Evolutionary conservation across 2,113 vertebrate genomes (phyloP).

Genomic region (Actinemys pallida): DNA sequence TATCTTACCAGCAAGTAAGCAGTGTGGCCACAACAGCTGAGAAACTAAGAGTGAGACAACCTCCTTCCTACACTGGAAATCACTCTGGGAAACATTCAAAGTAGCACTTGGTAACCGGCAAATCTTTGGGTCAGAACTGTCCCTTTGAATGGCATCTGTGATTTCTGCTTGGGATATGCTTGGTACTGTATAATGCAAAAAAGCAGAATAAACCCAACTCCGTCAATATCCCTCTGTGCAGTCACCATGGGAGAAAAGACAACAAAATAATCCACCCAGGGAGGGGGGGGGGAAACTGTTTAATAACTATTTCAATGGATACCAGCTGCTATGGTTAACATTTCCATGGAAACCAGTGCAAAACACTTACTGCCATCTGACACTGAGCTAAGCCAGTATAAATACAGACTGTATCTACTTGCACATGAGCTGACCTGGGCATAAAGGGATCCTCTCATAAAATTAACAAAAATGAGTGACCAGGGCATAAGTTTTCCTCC

Average conservation of each 20-base stretch:
- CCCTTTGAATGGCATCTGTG: neutral
- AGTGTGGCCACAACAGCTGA: neutral
- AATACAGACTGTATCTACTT: rapidly evolving
- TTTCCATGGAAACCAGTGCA: conserved; percentile 78
- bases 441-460: neutral
- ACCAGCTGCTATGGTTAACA: conserved; percentile 55
- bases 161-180: neutral
- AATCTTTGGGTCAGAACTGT: neutral
- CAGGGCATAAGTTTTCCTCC: neutral
- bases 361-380: conserved; percentile 41
- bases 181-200: neutral
- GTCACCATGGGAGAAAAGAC: neutral
- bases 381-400: conserved; percentile 31
- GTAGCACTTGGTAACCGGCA: neutral
- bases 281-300: neutral
- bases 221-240: neutral
- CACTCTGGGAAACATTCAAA: neutral
- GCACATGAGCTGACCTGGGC: neutral
- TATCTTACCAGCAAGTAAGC: neutral
- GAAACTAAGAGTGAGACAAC: rapidly evolving
- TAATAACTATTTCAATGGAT: conserved; percentile 49
- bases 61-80: neutral
- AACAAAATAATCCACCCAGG: neutral
- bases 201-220: neutral
- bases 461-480: neutral